Evolutionary conservation across 1,140 invertebrate species (phyloP), one percentile per base, ranked within the genome.

Genomic region (Drosophila eugracilis): DNA sequence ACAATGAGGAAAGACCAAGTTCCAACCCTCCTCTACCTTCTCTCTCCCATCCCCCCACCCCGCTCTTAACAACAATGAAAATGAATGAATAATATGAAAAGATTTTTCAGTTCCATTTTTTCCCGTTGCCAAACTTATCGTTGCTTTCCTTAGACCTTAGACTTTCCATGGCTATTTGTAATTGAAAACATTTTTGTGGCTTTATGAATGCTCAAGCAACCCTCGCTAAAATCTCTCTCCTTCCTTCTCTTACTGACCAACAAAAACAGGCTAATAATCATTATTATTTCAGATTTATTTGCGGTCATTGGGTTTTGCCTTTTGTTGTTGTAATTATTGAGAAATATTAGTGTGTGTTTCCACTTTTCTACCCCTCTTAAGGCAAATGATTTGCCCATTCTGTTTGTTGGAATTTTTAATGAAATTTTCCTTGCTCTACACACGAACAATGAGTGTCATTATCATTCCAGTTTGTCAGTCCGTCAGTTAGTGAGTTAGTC

Each of bases 11-110:
- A 45, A 62, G 28, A 37, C 36, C 47, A 42, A 39, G 67, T 58
- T 54, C 7, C n/a, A n/a, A n/a, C n/a, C n/a, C n/a, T n/a, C n/a
- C n/a, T n/a, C n/a, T n/a, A n/a, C n/a, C n/a, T n/a, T n/a, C n/a
- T n/a, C n/a, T n/a, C n/a, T n/a, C n/a, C n/a, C n/a, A n/a, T n/a
- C n/a, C n/a, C n/a, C n/a, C n/a, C n/a, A n/a, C n/a, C 36, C 30
- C 26, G 41, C 50, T n/a, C 26, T 24, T 17, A 79, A 75, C 62
- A 79, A 75, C 76, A 79, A 79, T 79, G 76, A 75, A 79, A 79
- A 79, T 79, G 55, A 79, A 79, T 79, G 76, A 79, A 78, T 67
- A 79, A 78, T 78, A 75, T 79, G 62, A 50, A 53, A 75, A 53
- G 53, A 78, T 74, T 78, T 73, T 71, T 78, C 57, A 78, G 75